These are phyloP conservation scores for Hyperoplus lanceolatus DNA, from an alignment of 2,797 vertebrate species.

Conservation along the genomic window DNA sequence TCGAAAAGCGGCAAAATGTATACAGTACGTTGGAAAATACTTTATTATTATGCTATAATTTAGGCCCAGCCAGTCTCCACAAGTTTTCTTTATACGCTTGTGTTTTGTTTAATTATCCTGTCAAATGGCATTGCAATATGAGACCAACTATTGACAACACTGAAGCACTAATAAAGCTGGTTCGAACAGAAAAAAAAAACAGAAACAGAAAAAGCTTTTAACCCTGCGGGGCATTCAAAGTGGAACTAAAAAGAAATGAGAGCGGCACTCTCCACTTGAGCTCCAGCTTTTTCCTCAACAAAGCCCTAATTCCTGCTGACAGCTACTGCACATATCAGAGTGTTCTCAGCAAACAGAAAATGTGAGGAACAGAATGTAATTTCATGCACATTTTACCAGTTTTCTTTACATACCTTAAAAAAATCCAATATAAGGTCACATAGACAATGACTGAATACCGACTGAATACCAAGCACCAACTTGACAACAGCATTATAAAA, in stretches of 20 bases:
- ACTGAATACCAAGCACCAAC: background rate
- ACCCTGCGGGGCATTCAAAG: background rate
- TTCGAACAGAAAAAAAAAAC: background rate
- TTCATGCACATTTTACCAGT: background rate
- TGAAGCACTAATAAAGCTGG: too few species aligned
- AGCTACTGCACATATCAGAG: constrained; percentile 20
- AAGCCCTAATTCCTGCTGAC: constrained; percentile 20
- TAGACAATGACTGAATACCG: background rate
- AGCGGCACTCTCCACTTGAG: constrained; percentile 17
- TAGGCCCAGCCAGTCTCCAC: background rate
- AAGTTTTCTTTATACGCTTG: background rate
- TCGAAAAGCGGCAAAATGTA: background rate
- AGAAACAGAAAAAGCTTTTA: constrained; percentile 9
- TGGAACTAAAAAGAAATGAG: constrained; percentile 15
- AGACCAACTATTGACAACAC: too few species aligned
- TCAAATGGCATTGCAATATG: too few species aligned
- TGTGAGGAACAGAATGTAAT: background rate
- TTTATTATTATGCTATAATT: background rate
- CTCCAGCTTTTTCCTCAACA: constrained; percentile 10
- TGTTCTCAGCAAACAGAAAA: constrained; percentile 12
- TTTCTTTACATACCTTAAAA: background rate
- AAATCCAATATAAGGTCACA: background rate
- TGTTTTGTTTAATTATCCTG: background rate
- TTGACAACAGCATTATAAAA: constrained; percentile 4
- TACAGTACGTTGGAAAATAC: too few species aligned